These are phyloP conservation scores for Trissolcus japonicus DNA, from an alignment of 2,888 invertebrate species.

Conservation along the genomic window DNA sequence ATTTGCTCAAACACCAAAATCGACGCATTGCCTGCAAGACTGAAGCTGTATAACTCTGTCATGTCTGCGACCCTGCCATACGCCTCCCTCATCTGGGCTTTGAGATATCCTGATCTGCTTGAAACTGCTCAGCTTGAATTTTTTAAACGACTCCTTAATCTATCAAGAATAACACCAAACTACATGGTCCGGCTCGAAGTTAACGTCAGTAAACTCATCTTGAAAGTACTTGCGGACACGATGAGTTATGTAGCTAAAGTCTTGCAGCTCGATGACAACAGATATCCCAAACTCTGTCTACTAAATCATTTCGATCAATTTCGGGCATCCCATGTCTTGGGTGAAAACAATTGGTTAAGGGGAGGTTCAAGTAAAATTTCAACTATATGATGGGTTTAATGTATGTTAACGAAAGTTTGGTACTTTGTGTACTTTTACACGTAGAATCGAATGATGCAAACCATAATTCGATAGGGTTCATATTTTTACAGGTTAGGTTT, in stretches of 20 bases:
- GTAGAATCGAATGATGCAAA: too few relatives aligned
- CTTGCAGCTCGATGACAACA: background rate
- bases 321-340: background rate
- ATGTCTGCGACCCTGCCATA: background rate
- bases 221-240: background rate
- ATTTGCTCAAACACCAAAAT: background rate
- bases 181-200: background rate
- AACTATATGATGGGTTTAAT: too few relatives aligned
- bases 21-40: background rate
- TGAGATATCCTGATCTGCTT: background rate
- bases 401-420: too few relatives aligned
- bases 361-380: too few relatives aligned
- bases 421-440: too few relatives aligned
- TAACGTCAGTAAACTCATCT: background rate
- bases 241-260: background rate
- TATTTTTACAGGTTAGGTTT: too few relatives aligned
- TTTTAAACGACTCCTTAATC: background rate
- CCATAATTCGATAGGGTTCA: too few relatives aligned
- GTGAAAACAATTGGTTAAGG: slow-evolving; percentile 7
- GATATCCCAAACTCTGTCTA: slow-evolving; percentile 2
- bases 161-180: background rate
- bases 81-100: background rate
- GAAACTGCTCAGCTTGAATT: background rate
- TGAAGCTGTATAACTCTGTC: background rate
- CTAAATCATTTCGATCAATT: background rate